phyloP scores from a whole-genome alignment of 2,888 invertebrate species.

The Dynastes tityus region DNA sequence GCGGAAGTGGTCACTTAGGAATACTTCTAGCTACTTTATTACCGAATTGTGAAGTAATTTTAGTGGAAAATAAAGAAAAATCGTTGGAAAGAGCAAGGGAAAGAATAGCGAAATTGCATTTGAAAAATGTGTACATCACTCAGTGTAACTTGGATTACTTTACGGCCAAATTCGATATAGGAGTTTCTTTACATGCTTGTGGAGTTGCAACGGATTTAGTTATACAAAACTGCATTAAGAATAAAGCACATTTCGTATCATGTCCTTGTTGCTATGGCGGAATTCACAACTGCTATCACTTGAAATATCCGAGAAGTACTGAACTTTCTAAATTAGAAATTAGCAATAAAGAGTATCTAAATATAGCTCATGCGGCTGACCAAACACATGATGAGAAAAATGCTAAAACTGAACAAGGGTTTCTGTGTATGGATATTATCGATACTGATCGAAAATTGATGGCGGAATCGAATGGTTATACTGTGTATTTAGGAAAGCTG shows the following conservation, averaged over 20 bases:
- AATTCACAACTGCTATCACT: slow-evolving; percentile 84
- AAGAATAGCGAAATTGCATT: slow-evolving; percentile 76
- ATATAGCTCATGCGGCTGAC: slow-evolving; percentile 92
- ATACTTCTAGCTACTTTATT: slow-evolving; percentile 86
- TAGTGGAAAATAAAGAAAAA: slow-evolving; percentile 94
- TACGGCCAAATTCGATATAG: slow-evolving; percentile 85
- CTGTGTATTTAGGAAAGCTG: slow-evolving; percentile 83
- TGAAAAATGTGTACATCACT: slow-evolving; percentile 84
- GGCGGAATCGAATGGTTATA: slow-evolving; percentile 84
- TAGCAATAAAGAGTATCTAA: slow-evolving; percentile 77
- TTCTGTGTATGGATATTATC: slow-evolving; percentile 89
- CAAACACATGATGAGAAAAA: slow-evolving; percentile 88
- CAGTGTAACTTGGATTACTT: slow-evolving; percentile 96
- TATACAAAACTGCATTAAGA: slow-evolving; percentile 84
- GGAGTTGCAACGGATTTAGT: slow-evolving; percentile 96
- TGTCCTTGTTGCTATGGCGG: slow-evolving; percentile 97
- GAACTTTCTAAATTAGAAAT: slow-evolving; percentile 67
- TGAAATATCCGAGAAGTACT: slow-evolving; percentile 88
- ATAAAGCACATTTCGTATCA: slow-evolving; percentile 86
- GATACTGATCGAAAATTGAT: slow-evolving; percentile 88
- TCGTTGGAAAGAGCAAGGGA: slow-evolving; percentile 84
- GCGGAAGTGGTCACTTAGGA: slow-evolving; percentile 94
- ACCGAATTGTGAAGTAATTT: slow-evolving; percentile 83
- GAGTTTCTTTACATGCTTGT: slow-evolving; percentile 93
- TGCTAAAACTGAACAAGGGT: slow-evolving; percentile 82